Percentiles rank a stretch among this genome's conserved stretches.
Conservation (phyloP, 1,140 invertebrate genomes). For the Teleogryllus occipitalis region DNA sequence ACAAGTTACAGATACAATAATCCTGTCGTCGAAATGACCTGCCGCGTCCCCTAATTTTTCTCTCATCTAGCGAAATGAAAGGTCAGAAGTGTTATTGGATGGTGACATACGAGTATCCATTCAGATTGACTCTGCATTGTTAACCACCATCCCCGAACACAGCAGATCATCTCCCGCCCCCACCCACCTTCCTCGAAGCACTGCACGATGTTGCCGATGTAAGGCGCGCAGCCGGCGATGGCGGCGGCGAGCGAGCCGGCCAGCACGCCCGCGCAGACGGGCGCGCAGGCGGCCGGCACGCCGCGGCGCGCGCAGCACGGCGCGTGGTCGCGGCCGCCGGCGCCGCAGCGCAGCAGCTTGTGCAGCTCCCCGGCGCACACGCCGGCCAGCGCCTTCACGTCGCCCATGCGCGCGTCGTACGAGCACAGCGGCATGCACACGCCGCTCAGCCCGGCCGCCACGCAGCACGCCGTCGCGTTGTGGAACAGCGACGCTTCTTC, state of each 20-base stretch:
- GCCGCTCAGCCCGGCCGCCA: constrained; percentile 54
- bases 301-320: constrained; percentile 62
- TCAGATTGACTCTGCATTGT: not conserved
- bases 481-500: constrained; percentile 66
- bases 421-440: constrained; percentile 72
- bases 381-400: constrained; percentile 55
- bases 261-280: constrained; percentile 64
- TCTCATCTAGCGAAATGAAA: not conserved
- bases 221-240: constrained; percentile 58
- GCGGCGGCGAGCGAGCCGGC: constrained; percentile 41
- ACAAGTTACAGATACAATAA: no score
- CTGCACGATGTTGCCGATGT: constrained; percentile 72
- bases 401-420: constrained; percentile 70
- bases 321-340: constrained; percentile 66
- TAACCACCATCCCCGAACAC: no score
- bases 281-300: constrained; percentile 58
- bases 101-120: not conserved
- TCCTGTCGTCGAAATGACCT: no score
- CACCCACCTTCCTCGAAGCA: constrained; percentile 71
- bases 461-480: constrained; percentile 64
- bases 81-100: no score
- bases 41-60: not conserved
- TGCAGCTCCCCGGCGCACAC: constrained; percentile 56
- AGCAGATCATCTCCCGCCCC: no score
- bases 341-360: constrained; percentile 57